These are phyloP conservation scores for Stegodyphus mimosarum DNA, from an alignment of 1,140 invertebrate genomes.

Conservation along the genomic window DNA sequence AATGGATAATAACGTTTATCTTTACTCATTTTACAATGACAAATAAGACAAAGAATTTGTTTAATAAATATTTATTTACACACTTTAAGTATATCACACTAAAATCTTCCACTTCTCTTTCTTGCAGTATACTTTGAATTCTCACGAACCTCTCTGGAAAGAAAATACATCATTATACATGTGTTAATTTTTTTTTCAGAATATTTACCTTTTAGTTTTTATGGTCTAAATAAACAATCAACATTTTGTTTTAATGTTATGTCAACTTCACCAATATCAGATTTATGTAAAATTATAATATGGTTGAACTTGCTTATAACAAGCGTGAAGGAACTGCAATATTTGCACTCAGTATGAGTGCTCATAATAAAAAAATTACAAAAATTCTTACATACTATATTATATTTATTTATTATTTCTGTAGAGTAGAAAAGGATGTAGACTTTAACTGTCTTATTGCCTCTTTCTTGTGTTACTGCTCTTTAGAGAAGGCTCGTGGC, in stretches of 20 bases:
- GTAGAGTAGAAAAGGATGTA: too few relatives aligned
- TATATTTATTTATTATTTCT: too few relatives aligned
- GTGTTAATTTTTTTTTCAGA: background rate
- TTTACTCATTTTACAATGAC: background rate
- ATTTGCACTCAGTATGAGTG: too few relatives aligned
- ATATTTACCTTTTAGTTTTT: too few relatives aligned
- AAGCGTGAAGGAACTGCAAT: background rate
- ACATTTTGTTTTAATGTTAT: background rate
- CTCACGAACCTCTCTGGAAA: conserved; percentile 67
- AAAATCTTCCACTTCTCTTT: conserved; percentile 66
- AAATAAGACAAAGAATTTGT: too few relatives aligned
- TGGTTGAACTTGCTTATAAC: background rate
- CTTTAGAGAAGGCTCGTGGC: too few relatives aligned
- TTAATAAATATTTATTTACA: conserved; percentile 23
- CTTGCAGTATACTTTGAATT: conserved; percentile 71
- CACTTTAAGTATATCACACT: background rate
- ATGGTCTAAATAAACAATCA: background rate
- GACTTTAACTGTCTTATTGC: too few relatives aligned
- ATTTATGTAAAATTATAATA: background rate
- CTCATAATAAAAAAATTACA: too few relatives aligned
- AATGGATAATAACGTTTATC: background rate
- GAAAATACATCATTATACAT: background rate
- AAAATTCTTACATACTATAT: too few relatives aligned
- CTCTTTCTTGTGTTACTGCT: too few relatives aligned
- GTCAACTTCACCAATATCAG: background rate